These are phyloP conservation scores for Myiothlypis coronata DNA, from an alignment of 2,797 vertebrate species.

Conservation along the genomic window DNA sequence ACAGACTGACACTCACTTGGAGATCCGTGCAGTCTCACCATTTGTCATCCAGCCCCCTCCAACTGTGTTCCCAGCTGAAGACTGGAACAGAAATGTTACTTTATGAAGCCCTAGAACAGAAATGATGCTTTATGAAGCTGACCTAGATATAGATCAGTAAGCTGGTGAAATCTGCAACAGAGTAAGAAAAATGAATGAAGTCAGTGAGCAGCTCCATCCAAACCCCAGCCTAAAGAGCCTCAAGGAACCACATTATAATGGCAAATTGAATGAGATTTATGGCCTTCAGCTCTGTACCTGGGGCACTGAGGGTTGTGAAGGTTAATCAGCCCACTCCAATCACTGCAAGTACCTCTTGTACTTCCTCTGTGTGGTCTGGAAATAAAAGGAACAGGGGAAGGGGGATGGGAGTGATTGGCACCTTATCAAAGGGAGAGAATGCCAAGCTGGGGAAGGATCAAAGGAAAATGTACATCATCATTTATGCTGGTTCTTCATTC, in stretches of 20 bases:
- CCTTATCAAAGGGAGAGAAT: background rate
- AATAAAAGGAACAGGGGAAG: background rate
- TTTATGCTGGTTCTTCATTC: background rate
- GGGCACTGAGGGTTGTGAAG: background rate
- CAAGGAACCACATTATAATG: background rate
- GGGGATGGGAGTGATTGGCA: background rate
- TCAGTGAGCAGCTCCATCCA: background rate
- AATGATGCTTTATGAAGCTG: background rate
- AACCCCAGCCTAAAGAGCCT: background rate
- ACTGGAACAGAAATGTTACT: background rate
- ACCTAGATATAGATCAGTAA: conserved; percentile 11
- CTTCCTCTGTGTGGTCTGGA: background rate
- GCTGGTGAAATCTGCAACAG: background rate
- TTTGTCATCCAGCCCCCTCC: background rate
- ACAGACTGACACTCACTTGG: background rate
- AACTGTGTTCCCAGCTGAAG: background rate
- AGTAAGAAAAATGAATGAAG: conserved; percentile 5
- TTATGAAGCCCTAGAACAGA: background rate
- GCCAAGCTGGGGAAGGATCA: background rate
- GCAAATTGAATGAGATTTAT: conserved; percentile 7
- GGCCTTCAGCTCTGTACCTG: background rate
- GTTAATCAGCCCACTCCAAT: background rate
- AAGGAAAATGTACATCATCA: background rate
- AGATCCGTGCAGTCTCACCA: background rate
- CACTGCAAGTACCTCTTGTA: background rate